These are phyloP conservation scores for Electrona antarctica DNA, from an alignment of 2,113 vertebrate species.

Conservation along the genomic window DNA sequence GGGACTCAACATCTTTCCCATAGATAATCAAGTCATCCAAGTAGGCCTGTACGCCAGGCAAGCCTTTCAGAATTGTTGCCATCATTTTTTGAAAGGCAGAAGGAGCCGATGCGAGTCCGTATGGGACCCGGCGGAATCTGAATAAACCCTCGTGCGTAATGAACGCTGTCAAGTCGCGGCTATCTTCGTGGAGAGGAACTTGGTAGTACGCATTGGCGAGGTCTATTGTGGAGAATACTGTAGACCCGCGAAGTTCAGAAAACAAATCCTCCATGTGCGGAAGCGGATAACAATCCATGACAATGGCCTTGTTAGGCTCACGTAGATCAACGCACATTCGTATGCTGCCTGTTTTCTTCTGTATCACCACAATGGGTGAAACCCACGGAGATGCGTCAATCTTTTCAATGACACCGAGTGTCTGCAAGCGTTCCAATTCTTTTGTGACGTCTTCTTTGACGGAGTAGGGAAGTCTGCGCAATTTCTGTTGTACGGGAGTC, in stretches of 20 bases:
- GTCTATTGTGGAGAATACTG: too few relatives aligned
- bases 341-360: slow-evolving; percentile 10
- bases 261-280: too few relatives aligned
- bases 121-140: slow-evolving; percentile 6
- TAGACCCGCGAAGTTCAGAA: too few relatives aligned
- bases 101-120: slow-evolving; percentile 6
- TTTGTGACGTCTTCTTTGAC: slow-evolving; percentile 19
- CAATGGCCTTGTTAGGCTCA: slow-evolving; percentile 38
- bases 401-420: slow-evolving; percentile 15
- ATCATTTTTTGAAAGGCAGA: too few relatives aligned
- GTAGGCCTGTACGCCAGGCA: slow-evolving; percentile 14
- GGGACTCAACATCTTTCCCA: not conserved
- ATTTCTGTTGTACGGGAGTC: slow-evolving; percentile 13
- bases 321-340: slow-evolving; percentile 19
- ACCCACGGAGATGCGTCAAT: slow-evolving; percentile 21
- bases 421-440: slow-evolving; percentile 3
- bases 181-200: slow-evolving; percentile 19
- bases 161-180: slow-evolving; percentile 25
- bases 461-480: not conserved
- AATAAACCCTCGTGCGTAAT: slow-evolving; percentile 15
- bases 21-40: slow-evolving; percentile 28
- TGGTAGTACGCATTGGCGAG: slow-evolving; percentile 39
- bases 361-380: slow-evolving; percentile 16
- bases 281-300: slow-evolving; percentile 16
- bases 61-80: not conserved